These are phyloP conservation scores for human (Homo sapiens) DNA, from an alignment of 2,113 vertebrate species.

Conservation along the genomic window GRCh38 chr3:154150001-154150500, in stretches of 20 bases:
- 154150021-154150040: background rate
- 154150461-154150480: background rate
- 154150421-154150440: background rate
- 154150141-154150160: background rate
- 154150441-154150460: background rate
- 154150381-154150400: background rate
- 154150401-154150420: background rate
- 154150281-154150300: background rate
- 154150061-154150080: background rate
- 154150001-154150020: background rate
- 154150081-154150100: background rate
- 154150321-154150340: background rate
- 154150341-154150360: background rate
- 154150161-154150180: background rate
- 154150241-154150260: background rate
- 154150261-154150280: background rate
- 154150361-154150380: background rate
- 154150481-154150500: background rate
- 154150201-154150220: background rate
- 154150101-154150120: background rate
- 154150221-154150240: background rate
- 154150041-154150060: background rate
- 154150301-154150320: background rate
- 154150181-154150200: background rate
- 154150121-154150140: background rate